phyloP scores from a whole-genome alignment of 2,113 vertebrate genomes.

The Acrocephalus arundinaceus region DNA sequence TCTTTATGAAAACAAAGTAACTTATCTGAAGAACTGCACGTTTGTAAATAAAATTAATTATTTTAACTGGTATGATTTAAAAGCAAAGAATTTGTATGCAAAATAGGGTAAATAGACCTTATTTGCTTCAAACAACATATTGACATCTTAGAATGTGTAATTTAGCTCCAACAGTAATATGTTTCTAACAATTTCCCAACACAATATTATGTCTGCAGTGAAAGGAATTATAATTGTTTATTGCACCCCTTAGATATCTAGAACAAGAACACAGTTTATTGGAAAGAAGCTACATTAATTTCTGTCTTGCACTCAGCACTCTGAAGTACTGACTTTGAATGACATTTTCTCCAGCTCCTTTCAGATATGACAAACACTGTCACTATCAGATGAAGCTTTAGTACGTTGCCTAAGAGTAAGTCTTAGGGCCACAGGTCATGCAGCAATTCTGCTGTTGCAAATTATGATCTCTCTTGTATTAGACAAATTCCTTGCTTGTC shows the following conservation, averaged over 20 bases:
- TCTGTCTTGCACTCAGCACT: background rate
- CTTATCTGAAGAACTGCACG: background rate
- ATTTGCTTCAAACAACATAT: background rate
- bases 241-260: background rate
- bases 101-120: background rate
- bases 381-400: conserved; percentile 61
- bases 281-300: conserved; percentile 11
- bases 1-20: conserved; percentile 6
- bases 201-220: background rate
- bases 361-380: conserved; percentile 43
- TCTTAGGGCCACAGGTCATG: conserved; percentile 36
- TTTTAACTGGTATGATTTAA: background rate
- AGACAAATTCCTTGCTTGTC: conserved; percentile 55
- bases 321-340: conserved; percentile 14
- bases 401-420: conserved; percentile 19
- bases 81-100: background rate
- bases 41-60: background rate
- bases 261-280: background rate
- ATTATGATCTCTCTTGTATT: conserved; percentile 53
- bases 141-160: background rate
- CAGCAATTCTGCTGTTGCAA: conserved; percentile 63
- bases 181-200: background rate
- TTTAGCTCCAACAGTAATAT: background rate
- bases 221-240: conserved; percentile 8
- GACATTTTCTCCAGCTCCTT: conserved; percentile 18